Evolutionary conservation across 2,797 vertebrate species (phyloP), one percentile per base, ranked within the genome.

Genomic region (Channallabes apus): DNA sequence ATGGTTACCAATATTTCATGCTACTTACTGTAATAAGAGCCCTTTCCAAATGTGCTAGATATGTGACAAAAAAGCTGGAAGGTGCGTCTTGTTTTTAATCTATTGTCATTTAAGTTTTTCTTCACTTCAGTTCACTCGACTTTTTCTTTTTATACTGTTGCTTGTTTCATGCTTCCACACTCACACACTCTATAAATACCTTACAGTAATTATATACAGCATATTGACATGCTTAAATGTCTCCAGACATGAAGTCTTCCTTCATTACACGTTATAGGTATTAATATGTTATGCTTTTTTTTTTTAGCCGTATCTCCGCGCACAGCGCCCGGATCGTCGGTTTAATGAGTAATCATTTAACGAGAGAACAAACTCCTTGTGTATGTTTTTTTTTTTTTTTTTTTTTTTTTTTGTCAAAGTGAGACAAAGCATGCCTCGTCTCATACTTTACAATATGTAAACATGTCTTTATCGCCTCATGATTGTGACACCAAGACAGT

Each of bases 361-460:
- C 20, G 15, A 71, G 29, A 71, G n/a, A 77, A 64, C 56, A 41
- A 73, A 84, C 46, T 82, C 56, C 62, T 83, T 78, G 22, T 62
- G 35, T 64, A 27, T 82, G 41, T 56, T 80, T 54, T 82, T 80
- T 82, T 72, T 83, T 77, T 80, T 68, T 24, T n/a, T n/a, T n/a
- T n/a, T n/a, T n/a, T n/a, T n/a, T n/a, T n/a, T n/a, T n/a, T n/a
- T n/a, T n/a, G 8, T 29, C 17, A 61, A 83, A 85, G 71, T 82
- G 59, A 87, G 69, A 64, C 65, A 73, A 82, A 76, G 64, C 77
- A 73, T 88, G 82, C 71, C 83, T 85, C 59, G 61, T 82, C 84
- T 86, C 58, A 69, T 86, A 85, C 83, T 83, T 88, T 83, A 87
- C 87, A 82, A 61, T 86, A 88, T 86, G 87, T 86, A 89, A 89